Evolutionary conservation across 37 sponge, comb jelly and placozoan genomes (phyloP).

Genomic region (Spongilla lacustris): DNA sequence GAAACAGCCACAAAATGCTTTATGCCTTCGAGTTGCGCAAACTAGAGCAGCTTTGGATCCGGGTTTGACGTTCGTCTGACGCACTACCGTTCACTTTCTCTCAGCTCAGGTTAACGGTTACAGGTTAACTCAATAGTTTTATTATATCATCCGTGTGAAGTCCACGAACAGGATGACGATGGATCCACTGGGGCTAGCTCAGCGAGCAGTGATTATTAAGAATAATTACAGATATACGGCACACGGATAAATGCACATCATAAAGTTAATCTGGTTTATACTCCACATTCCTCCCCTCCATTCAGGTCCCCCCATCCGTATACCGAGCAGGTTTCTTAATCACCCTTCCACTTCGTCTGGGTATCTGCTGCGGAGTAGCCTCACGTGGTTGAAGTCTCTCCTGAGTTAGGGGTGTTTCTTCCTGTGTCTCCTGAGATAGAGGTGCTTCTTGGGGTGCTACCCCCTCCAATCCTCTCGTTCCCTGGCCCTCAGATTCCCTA

Average conservation of each 20-base stretch:
- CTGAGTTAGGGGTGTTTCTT: background rate
- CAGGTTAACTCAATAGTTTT: too few species aligned
- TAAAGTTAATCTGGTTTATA: background rate
- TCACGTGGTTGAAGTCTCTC: background rate
- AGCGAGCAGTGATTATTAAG: background rate
- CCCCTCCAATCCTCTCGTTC: background rate
- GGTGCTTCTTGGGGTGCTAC: background rate
- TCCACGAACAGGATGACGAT: background rate
- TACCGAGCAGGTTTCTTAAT: background rate
- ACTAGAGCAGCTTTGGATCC: too few species aligned
- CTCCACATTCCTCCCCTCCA: constrained; percentile 1
- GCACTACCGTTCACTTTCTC: too few species aligned
- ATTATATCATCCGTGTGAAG: too few species aligned
- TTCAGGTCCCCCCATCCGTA: background rate
- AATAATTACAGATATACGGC: background rate
- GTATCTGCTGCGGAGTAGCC: background rate
- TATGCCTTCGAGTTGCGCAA: too few species aligned
- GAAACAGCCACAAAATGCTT: too few species aligned
- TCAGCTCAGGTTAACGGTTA: too few species aligned
- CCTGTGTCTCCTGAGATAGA: background rate
- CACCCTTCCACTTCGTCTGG: background rate
- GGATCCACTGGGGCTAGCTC: background rate
- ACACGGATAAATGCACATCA: constrained; percentile 1
- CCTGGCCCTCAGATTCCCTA: background rate
- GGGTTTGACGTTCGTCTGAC: too few species aligned